These are phyloP conservation scores for Unio pictorum DNA, from an alignment of 2,888 invertebrate genomes.

Conservation along the genomic window DNA sequence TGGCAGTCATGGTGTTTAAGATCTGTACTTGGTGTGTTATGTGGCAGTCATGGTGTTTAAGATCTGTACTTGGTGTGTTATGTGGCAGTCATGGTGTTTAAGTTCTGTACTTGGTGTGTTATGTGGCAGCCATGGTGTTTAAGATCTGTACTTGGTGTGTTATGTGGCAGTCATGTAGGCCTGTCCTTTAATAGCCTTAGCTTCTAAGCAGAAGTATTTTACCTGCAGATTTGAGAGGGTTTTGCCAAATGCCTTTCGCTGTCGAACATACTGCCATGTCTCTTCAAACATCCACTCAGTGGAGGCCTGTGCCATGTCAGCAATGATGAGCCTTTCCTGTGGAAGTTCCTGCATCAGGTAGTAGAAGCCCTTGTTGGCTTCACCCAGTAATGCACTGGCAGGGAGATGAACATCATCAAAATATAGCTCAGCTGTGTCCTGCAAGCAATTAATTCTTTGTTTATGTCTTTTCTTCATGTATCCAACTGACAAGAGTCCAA, in stretches of 20 bases:
- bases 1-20: too few species aligned
- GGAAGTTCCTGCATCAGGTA: constrained; percentile 73
- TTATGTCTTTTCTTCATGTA: too few species aligned
- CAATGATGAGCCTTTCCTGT: constrained; percentile 72
- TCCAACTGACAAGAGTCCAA: too few species aligned
- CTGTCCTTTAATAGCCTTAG: too few species aligned
- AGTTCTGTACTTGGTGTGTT: too few species aligned
- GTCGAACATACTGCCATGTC: constrained; percentile 70
- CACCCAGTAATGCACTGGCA: constrained; percentile 66
- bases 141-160: too few species aligned
- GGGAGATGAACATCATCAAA: constrained; percentile 72
- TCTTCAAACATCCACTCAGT: constrained; percentile 73
- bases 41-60: too few species aligned
- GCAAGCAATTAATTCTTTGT: constrained; percentile 3
- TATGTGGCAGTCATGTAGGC: too few species aligned
- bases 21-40: too few species aligned
- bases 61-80: too few species aligned
- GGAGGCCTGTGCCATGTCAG: constrained; percentile 63
- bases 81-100: too few species aligned
- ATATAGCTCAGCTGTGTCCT: constrained; percentile 72
- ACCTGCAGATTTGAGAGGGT: constrained; percentile 71
- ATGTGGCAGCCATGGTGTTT: too few species aligned
- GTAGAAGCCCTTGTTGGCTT: constrained; percentile 71
- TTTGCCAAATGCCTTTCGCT: constrained; percentile 72
- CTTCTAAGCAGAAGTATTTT: not conserved